These are phyloP conservation scores for Pseudachorutes palmiensis DNA, from an alignment of 1,140 invertebrate species.

Conservation along the genomic window DNA sequence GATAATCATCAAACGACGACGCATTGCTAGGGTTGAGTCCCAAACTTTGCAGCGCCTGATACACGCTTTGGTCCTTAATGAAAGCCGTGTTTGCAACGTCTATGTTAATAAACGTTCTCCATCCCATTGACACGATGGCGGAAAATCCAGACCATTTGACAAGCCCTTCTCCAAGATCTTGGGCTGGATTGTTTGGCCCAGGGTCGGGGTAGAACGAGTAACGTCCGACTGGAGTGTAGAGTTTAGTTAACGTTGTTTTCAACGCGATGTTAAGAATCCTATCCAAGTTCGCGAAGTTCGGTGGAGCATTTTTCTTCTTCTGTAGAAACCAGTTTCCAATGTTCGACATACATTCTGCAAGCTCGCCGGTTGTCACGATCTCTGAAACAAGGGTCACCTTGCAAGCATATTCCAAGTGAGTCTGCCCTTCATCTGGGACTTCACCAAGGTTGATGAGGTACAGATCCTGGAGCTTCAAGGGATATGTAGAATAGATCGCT, in stretches of 20 bases:
- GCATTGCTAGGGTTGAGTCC: not conserved
- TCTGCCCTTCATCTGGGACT: not conserved
- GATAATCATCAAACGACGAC: not conserved
- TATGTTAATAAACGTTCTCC: conserved; percentile 1
- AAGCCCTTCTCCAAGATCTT: not conserved
- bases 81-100: conserved; percentile 13
- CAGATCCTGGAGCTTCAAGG: not conserved
- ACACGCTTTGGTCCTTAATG: not conserved
- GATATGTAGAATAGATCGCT: not conserved
- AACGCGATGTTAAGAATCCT: not conserved
- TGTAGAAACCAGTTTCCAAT: not conserved
- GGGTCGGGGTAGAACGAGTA: not conserved
- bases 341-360: not conserved
- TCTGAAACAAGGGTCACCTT: not conserved
- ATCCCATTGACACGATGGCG: not conserved
- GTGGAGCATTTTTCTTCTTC: not conserved
- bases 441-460: not conserved
- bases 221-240: not conserved
- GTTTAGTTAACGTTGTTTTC: not conserved
- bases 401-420: not conserved
- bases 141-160: conserved; percentile 13
- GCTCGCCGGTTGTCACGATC: not conserved
- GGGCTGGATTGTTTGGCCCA: not conserved
- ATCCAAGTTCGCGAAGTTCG: not conserved
- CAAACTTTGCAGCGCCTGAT: not conserved